A percentile compares a stretch with the other conserved stretches of the same genome.
Evolutionary conservation across 2,797 vertebrate genomes (phyloP).

Genomic region (Pseudochaenichthys georgianus): DNA sequence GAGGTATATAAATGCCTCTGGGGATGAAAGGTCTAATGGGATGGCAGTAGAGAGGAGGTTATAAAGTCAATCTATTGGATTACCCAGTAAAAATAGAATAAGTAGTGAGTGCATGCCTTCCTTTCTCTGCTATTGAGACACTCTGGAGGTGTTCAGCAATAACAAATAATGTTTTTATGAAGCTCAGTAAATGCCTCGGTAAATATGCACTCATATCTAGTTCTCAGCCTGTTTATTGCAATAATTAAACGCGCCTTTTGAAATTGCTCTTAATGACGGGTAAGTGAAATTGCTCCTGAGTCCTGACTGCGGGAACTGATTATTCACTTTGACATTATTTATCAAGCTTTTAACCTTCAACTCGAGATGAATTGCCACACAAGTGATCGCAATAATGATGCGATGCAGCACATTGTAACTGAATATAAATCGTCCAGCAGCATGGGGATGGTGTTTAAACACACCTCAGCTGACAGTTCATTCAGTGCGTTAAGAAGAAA

Average conservation of each 20-base stretch:
- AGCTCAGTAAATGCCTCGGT: neutral
- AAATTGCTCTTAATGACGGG: constrained; percentile 12
- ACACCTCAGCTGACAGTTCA: neutral
- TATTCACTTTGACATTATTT: constrained; percentile 44
- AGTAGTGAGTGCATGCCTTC: constrained; percentile 24
- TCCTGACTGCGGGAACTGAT: constrained; percentile 2
- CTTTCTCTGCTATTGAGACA: constrained; percentile 13
- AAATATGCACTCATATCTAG: neutral
- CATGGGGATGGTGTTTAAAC: neutral
- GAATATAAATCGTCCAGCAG: constrained; percentile 4
- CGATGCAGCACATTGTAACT: constrained; percentile 7
- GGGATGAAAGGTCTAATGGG: constrained; percentile 32
- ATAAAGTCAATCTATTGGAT: constrained; percentile 42
- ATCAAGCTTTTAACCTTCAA: constrained; percentile 45
- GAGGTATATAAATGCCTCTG: constrained; percentile 18
- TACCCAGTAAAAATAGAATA: constrained; percentile 54
- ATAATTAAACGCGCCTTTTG: constrained; percentile 3
- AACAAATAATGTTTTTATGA: neutral
- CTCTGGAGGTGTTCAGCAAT: neutral
- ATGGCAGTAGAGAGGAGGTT: constrained; percentile 26
- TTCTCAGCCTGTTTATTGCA: neutral
- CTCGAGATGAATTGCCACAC: constrained; percentile 12
- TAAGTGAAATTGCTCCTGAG: constrained; percentile 21
- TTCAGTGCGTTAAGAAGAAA: neutral
- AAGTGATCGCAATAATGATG: constrained; percentile 38